Base-by-base conservation (phyloP, 2,888 invertebrate genomes). In the Idaea biselata region DNA sequence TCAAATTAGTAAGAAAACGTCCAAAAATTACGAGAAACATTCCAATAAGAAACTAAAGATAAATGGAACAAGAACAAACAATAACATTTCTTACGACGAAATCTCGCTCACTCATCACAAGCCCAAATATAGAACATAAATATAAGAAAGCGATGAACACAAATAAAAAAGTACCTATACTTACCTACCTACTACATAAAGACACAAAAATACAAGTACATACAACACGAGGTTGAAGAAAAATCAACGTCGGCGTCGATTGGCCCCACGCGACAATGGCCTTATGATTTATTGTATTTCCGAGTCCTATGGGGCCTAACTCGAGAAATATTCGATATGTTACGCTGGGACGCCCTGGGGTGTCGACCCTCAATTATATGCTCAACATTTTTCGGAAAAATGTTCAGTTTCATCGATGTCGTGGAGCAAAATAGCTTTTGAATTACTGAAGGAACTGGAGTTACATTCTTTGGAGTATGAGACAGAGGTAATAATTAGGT, bases 191-290 rank as follows among this genome's bases (percentile, higher is more conserved):
- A 44, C 44, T 44, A 44, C 3, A 25, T 25, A 25, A 3, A 72
- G 70, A 70, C 61, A 73, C 70, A 77, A 68, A 69, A 63, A 64
- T 53, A 58, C 61, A 60, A 69, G 68, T 68, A 65, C 71, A 68
- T 71, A 64, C 69, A 70, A 68, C 66, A 44, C 44, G 44, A 44
- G 11, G 44, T 44, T 71, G 72, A 76, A 81, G 79, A 87, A 86
- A 85, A 86, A 86, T 86, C 84, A 82, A 79, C 83, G 83, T 82
- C 85, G 84, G 88, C 83, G 83, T 82, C 85, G 83, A 88, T 88
- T 86, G 88, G 82, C 75, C 80, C 77, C 77, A 66, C 68, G 80
- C 77, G 86, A 86, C 86, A 86, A 86, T 82, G 79, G 78, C 70
- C 79, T 25, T 77, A 88, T 87, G 89, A 89, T 89, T 86, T 89